These are phyloP conservation scores for Fregata magnificens DNA, from an alignment of 2,113 vertebrate species.

Conservation along the genomic window DNA sequence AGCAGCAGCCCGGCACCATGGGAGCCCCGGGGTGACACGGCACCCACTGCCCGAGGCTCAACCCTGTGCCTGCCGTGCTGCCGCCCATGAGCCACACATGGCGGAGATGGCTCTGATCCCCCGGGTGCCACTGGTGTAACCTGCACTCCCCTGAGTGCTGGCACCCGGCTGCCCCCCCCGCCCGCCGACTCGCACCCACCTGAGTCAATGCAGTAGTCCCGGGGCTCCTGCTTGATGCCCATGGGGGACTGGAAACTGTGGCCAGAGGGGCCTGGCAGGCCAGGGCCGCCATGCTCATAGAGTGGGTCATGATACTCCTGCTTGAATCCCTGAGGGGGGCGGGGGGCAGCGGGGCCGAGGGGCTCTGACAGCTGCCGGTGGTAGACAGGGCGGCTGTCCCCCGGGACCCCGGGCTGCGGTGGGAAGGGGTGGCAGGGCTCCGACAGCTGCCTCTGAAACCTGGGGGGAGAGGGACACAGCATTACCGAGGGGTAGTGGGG, in stretches of 20 bases:
- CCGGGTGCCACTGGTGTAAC: not conserved
- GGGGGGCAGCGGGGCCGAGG: slow-evolving; percentile 75
- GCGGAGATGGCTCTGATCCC: not conserved
- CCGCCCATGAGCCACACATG: rapidly evolving
- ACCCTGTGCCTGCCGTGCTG: rapidly evolving
- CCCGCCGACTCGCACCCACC: slow-evolving; percentile 75
- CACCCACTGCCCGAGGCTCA: not conserved
- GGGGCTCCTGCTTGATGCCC: slow-evolving; percentile 95
- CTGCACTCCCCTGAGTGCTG: rapidly evolving
- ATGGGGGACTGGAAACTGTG: slow-evolving; percentile 84
- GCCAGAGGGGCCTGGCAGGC: slow-evolving; percentile 73
- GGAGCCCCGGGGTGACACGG: not conserved
- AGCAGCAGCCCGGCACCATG: rapidly evolving
- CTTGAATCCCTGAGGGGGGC: slow-evolving; percentile 90
- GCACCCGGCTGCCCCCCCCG: not conserved
- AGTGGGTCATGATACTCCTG: slow-evolving; percentile 90
- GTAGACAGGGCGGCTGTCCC: slow-evolving; percentile 85
- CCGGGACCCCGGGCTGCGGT: slow-evolving; percentile 75
- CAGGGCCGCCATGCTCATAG: slow-evolving; percentile 86
- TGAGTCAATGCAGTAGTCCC: slow-evolving; percentile 95
- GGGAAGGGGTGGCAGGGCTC: slow-evolving; percentile 87
- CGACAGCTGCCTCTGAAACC: slow-evolving; percentile 95
- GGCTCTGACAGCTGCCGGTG: slow-evolving; percentile 95
- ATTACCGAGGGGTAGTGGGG: rapidly evolving
- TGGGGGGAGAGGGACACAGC: not conserved